Evolutionary conservation across 2,888 invertebrate genomes (phyloP).

Genomic region (Drymonia ruficornis): DNA sequence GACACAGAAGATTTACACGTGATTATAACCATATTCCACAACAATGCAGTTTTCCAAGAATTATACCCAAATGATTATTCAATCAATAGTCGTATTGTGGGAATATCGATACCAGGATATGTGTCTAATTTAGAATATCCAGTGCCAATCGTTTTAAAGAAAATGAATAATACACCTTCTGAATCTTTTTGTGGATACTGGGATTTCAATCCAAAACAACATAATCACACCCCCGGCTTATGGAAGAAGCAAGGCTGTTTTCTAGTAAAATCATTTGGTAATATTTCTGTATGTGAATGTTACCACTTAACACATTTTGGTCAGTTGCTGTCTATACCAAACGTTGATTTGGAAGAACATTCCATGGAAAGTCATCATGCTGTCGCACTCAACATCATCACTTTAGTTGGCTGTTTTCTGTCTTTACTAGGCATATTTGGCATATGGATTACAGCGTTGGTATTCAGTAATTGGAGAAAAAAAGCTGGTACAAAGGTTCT

Average conservation of each 20-base stretch:
- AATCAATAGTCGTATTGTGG: slow-evolving; percentile 82
- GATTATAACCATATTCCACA: slow-evolving; percentile 81
- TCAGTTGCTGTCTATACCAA: slow-evolving; percentile 72
- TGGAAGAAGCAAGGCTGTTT: slow-evolving; percentile 86
- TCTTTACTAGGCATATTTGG: slow-evolving; percentile 85
- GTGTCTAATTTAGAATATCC: slow-evolving; percentile 80
- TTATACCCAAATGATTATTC: slow-evolving; percentile 46
- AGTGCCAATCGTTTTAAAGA: slow-evolving; percentile 80
- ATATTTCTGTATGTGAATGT: slow-evolving; percentile 73
- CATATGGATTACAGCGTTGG: slow-evolving; percentile 83
- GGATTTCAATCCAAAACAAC: slow-evolving; percentile 71
- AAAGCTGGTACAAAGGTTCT: slow-evolving; percentile 87
- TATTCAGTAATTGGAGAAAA: slow-evolving; percentile 85
- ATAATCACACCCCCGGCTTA: slow-evolving; percentile 54
- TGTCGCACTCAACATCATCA: slow-evolving; percentile 82
- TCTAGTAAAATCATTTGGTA: slow-evolving; percentile 52
- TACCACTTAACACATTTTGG: slow-evolving; percentile 87
- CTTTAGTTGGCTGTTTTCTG: slow-evolving; percentile 83
- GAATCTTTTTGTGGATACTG: slow-evolving; percentile 82
- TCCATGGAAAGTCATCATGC: slow-evolving; percentile 54
- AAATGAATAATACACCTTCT: slow-evolving; percentile 38
- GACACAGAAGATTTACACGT: slow-evolving; percentile 57
- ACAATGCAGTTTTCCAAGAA: slow-evolving; percentile 83
- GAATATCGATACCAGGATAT: slow-evolving; percentile 85
- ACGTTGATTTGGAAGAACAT: slow-evolving; percentile 29